Base-by-base conservation (phyloP, 2,113 vertebrate species). In the Salvelinus namaycush region DNA sequence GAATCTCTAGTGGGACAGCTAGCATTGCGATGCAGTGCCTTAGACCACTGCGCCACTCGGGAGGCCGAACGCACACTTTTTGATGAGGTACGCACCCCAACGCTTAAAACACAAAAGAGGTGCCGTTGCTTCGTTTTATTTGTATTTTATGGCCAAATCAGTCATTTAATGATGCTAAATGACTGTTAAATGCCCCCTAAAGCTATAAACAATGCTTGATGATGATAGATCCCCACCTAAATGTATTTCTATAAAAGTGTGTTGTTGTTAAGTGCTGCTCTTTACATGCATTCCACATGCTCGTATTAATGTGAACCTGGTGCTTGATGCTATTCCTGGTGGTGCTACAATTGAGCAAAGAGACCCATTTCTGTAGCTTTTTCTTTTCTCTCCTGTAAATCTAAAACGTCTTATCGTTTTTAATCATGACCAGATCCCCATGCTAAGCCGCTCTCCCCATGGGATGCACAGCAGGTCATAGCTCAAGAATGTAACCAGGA, bases 121-220 rank as follows among this genome's bases (percentile, higher is more conserved):
- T 67, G 34, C 24, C 69, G 59, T 54, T 78, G 70, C 68, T 75
- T 70, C 13, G 18, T 71, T 79, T 79, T 81, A 51, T 65, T 66
- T 73, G 67, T 12, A 26, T 31, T 81, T 77, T 59, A 69, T 22
- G 70, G 48, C 22, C 68, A 57, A 77, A 77, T 83, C 79, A 77
- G 11, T 69, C 34, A 13, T 75, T 77, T 81, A 87, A 82, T 79
- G 18, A 69, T 59, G n/a, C n/a, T 11, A 29, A 74, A 76, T 81
- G 11, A 73, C 79, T 76, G 57, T 51, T 26, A 82, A 72, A 83
- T 62, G 24, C 22, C 7, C 69, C 34, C 54, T 24, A 34, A 80
- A 72, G 57, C 79, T 75, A 70, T 44, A 49, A 31, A 49, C 57
- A 14, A 59, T 49, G 5, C 60, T 57, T 51, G 6, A 22, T 64